phyloP scores from a whole-genome alignment of 2,113 vertebrate species.

The Scatophagus argus region DNA sequence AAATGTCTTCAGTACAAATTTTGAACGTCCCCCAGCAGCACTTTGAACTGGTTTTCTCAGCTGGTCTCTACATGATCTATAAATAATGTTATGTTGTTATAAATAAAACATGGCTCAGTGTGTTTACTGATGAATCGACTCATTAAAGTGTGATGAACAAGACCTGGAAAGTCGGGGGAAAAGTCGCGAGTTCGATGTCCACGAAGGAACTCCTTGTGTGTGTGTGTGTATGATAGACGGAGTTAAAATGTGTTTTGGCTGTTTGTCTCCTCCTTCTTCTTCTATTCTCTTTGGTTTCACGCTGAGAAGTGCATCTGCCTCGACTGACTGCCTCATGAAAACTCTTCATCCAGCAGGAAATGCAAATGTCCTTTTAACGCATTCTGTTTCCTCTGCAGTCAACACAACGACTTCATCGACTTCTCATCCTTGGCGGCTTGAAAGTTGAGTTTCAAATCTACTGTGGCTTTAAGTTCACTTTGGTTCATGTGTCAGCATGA shows the following conservation, averaged over 20 bases:
- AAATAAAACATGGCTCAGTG: conserved; percentile 2
- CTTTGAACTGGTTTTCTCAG: neutral
- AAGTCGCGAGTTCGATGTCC: neutral
- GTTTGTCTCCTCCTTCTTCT: no score
- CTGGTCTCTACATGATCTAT: neutral
- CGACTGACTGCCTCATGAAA: neutral
- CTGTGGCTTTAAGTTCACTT: neutral
- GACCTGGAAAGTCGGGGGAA: neutral
- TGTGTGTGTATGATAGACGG: neutral
- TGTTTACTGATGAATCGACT: neutral
- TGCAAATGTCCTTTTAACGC: neutral
- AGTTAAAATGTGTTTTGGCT: neutral
- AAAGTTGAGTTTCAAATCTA: no score
- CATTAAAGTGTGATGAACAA: neutral
- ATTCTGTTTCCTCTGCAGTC: neutral
- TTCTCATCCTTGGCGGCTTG: no score
- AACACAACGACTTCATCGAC: no score
- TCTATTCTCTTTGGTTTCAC: neutral
- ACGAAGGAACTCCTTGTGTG: neutral
- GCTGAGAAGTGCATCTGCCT: neutral
- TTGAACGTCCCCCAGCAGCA: no score
- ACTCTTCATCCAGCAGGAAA: neutral
- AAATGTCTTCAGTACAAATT: neutral
- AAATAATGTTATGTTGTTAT: neutral
- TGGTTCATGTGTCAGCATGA: neutral